These are phyloP conservation scores for Plebejus argus DNA, from an alignment of 2,888 invertebrate species.

Conservation along the genomic window DNA sequence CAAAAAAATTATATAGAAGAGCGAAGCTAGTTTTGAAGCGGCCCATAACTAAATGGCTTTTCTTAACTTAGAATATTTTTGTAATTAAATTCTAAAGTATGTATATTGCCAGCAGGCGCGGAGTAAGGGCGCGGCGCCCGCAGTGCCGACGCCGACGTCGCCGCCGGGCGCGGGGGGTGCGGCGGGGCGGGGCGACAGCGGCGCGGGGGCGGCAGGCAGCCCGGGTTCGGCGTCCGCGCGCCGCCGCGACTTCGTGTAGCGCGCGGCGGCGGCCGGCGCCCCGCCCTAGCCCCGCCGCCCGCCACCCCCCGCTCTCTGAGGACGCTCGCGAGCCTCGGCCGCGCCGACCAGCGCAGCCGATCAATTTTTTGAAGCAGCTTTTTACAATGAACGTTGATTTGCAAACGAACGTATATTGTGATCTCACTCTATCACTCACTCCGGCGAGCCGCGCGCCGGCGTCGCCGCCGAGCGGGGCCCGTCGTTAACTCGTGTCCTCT, in stretches of 20 bases:
- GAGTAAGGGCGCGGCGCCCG: constrained; percentile 67
- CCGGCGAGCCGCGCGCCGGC: constrained; percentile 15
- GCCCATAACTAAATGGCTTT: no score
- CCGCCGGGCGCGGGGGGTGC: constrained; percentile 42
- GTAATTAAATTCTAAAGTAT: no score
- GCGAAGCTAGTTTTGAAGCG: no score
- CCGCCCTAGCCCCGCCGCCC: constrained; percentile 43
- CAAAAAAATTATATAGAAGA: no score
- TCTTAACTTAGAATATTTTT: no score
- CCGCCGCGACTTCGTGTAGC: constrained; percentile 59
- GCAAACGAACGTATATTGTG: constrained; percentile 4
- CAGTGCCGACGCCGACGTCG: constrained; percentile 59
- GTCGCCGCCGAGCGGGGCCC: not conserved
- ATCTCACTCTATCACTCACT: not conserved
- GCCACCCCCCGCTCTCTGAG: not conserved
- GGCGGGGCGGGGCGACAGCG: no score
- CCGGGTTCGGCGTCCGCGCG: constrained; percentile 47
- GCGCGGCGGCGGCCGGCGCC: constrained; percentile 56
- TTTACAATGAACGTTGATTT: constrained; percentile 16
- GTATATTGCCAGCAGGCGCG: constrained; percentile 53
- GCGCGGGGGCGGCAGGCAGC: constrained; percentile 39
- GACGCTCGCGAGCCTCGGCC: not conserved
- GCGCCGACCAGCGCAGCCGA: not conserved
- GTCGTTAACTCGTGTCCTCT: not conserved
- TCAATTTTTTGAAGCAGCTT: constrained; percentile 22